A percentile compares a stretch with the other conserved stretches of the same genome.
Evolutionary conservation across 2,888 invertebrate species (phyloP).

Genomic region (Dynastes tityus): DNA sequence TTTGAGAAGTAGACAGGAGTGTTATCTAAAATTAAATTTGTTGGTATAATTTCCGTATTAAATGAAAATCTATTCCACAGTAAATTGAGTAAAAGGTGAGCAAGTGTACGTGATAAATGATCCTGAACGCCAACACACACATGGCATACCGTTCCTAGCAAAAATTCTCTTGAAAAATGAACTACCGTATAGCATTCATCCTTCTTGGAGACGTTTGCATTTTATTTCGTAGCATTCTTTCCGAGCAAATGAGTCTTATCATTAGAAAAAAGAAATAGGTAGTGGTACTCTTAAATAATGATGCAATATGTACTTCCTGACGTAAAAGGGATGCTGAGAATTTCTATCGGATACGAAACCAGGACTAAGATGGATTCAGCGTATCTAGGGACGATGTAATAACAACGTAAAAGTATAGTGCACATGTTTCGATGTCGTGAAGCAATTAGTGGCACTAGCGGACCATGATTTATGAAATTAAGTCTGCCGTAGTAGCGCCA

Average conservation of each 20-base stretch:
- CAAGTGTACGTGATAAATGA: slow-evolving; percentile 28
- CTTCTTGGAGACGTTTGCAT: slow-evolving; percentile 37
- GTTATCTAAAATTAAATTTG: too few relatives aligned
- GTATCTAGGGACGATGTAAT: slow-evolving; percentile 16
- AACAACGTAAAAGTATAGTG: slow-evolving; percentile 37
- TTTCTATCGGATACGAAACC: slow-evolving; percentile 18
- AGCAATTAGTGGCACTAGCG: slow-evolving; percentile 50
- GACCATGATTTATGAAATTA: slow-evolving; percentile 40
- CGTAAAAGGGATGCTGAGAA: slow-evolving; percentile 31
- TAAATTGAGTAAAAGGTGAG: neutral
- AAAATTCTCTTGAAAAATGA: slow-evolving; percentile 37
- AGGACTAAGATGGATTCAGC: slow-evolving; percentile 25
- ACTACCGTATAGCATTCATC: slow-evolving; percentile 21
- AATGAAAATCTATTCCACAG: slow-evolving; percentile 7
- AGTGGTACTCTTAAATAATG: slow-evolving; percentile 31
- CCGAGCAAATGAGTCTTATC: slow-evolving; percentile 44
- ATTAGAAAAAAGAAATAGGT: slow-evolving; percentile 40
- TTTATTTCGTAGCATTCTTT: slow-evolving; percentile 25
- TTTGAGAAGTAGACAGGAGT: too few relatives aligned
- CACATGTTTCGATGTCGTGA: slow-evolving; percentile 48
- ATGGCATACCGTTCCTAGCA: slow-evolving; percentile 2
- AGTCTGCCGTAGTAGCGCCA: slow-evolving; percentile 14
- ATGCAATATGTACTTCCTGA: slow-evolving; percentile 36
- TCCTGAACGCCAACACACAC: slow-evolving; percentile 13
- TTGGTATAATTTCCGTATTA: too few relatives aligned